Percentiles rank a stretch among this genome's conserved stretches.
Evolutionary conservation across 2,888 invertebrate genomes (phyloP).

Genomic region (Acrobasis consociella): DNA sequence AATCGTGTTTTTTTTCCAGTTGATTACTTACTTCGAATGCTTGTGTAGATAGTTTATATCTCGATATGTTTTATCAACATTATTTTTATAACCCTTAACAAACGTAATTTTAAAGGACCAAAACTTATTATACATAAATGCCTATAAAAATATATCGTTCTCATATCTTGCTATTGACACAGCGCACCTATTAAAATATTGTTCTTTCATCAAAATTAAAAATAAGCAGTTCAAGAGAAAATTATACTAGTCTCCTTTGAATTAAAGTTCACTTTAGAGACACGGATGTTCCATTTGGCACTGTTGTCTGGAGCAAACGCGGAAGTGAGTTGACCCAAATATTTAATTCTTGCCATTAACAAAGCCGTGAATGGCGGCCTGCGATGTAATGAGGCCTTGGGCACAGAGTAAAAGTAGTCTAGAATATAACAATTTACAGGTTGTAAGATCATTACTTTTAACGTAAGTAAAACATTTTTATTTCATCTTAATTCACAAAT

Average conservation of each 20-base stretch:
- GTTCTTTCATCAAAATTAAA: background rate
- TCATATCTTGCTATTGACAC: too few species aligned
- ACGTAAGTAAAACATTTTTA: too few species aligned
- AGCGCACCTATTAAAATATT: background rate
- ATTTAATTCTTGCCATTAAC: slow-evolving; percentile 20
- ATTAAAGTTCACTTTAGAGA: slow-evolving; percentile 13
- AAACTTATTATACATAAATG: too few species aligned
- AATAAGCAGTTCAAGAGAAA: background rate
- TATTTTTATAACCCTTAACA: too few species aligned
- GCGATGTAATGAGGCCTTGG: slow-evolving; percentile 14
- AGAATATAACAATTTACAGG: background rate
- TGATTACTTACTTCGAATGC: too few species aligned
- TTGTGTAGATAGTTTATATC: too few species aligned
- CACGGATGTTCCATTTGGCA: slow-evolving; percentile 10
- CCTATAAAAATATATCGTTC: too few species aligned
- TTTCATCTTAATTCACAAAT: too few species aligned
- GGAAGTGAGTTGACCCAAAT: slow-evolving; percentile 23
- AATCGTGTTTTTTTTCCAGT: too few species aligned
- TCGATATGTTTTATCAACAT: too few species aligned
- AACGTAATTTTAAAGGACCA: too few species aligned
- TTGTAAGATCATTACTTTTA: background rate
- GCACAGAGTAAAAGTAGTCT: background rate
- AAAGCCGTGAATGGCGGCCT: slow-evolving; percentile 17
- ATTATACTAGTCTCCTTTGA: background rate
- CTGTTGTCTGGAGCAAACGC: slow-evolving; percentile 5